phyloP scores from a whole-genome alignment of 2,888 invertebrate species.

The Dryomyza anilis region DNA sequence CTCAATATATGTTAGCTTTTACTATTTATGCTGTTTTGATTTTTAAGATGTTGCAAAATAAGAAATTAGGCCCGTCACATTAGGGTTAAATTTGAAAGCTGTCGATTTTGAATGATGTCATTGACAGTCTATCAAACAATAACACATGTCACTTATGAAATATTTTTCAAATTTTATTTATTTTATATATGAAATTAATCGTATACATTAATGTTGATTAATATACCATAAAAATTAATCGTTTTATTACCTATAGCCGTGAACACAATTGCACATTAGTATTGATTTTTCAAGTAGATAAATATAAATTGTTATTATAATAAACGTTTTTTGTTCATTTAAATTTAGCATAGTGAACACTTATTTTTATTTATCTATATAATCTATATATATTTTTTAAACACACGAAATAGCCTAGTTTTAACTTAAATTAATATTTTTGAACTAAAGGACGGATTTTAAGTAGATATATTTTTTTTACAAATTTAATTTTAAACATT shows the following conservation, averaged over 20 bases:
- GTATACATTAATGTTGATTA: not conserved
- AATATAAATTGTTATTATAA: slow-evolving; percentile 47
- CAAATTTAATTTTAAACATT: not conserved
- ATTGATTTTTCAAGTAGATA: slow-evolving; percentile 56
- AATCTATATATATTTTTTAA: not conserved
- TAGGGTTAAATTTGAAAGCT: not conserved
- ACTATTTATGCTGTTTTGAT: too few relatives aligned
- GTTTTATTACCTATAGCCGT: slow-evolving; percentile 51
- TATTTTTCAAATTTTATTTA: too few relatives aligned
- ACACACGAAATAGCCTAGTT: not conserved
- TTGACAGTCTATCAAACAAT: too few relatives aligned
- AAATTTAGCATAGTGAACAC: slow-evolving; percentile 48
- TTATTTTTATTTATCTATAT: not conserved
- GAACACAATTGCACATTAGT: slow-evolving; percentile 55
- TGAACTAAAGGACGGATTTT: too few relatives aligned
- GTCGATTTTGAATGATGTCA: too few relatives aligned
- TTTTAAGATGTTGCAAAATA: too few relatives aligned
- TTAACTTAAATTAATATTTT: not conserved
- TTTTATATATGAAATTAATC: too few relatives aligned
- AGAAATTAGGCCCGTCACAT: not conserved
- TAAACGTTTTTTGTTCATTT: slow-evolving; percentile 44
- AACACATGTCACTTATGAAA: too few relatives aligned
- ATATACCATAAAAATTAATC: not conserved
- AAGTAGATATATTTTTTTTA: not conserved
- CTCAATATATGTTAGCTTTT: too few relatives aligned